Conservation (phyloP, 2,888 invertebrate species). For the Sialis fuliginosa region DNA sequence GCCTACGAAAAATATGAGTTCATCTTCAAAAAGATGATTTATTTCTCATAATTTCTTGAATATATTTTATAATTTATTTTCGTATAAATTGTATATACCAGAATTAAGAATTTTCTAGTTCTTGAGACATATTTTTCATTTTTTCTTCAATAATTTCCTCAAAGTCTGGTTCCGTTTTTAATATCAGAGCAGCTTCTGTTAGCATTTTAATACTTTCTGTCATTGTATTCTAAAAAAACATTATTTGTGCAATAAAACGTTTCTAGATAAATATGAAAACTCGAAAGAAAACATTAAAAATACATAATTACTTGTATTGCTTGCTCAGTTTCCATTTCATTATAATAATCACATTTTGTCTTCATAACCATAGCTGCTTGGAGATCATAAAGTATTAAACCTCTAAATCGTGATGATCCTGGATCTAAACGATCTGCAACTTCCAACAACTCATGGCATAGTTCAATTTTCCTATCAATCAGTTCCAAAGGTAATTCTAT, state of each 20-base stretch:
- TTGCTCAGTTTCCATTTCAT: slow-evolving; percentile 16
- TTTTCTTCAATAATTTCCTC: slow-evolving; percentile 30
- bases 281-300: slow-evolving; percentile 1
- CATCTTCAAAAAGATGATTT: no score
- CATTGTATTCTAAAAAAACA: slow-evolving; percentile 29
- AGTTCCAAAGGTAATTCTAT: slow-evolving; percentile 36
- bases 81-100: no score
- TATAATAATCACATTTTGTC: slow-evolving; percentile 33
- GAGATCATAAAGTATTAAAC: slow-evolving; percentile 42
- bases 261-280: neutral
- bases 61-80: no score
- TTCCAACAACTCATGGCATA: slow-evolving; percentile 48
- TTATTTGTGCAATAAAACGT: neutral
- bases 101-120: slow-evolving; percentile 13
- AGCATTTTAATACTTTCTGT: slow-evolving; percentile 35
- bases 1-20: no score
- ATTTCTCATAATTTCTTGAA: no score
- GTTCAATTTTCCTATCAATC: slow-evolving; percentile 38
- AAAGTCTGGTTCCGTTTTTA: slow-evolving; percentile 41
- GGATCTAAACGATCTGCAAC: slow-evolving; percentile 45
- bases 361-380: slow-evolving; percentile 42
- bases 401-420: slow-evolving; percentile 44
- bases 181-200: slow-evolving; percentile 39
- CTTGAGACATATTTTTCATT: slow-evolving; percentile 25
- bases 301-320: slow-evolving; percentile 1